Base-by-base conservation (phyloP, 2,113 vertebrate genomes). In the Tilapia sparmanii region DNA sequence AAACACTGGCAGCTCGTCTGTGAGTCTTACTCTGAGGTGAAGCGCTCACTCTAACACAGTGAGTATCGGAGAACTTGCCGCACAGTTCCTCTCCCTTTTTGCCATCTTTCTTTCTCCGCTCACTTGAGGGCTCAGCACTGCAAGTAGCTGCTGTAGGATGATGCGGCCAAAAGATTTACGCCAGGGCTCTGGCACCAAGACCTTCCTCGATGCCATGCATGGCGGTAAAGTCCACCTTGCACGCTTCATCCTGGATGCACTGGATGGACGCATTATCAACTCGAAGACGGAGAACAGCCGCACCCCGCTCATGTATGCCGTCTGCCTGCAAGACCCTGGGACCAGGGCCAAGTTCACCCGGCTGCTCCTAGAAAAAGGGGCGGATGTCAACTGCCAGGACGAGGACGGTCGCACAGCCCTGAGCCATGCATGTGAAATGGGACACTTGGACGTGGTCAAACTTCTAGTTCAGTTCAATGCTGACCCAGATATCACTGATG, bases 191-290 rank as follows among this genome's bases (percentile, higher is more conserved):
- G 97, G 98, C 53, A 97, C 97, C 35, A 98, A 97, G 93, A 98
- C 97, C 40, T 98, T 98, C 88, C 94, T 98, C 11, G 97, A 98
- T 24, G 98, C 98, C 80, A 98, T 98, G 98, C 96, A 97, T 10
- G 95, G 95, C 3, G 98, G 97, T 57, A 98, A 98, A 91, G 96
- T 97, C 86, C 97, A 98, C 94, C 93, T 98, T 79, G 98, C 98
- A 2, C 97, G 97, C 22, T 98, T 98, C 55, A 97, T 98, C 84
- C 95, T 98, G 93, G 98, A 98, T 1, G 98, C 98, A 6, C 89
- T 98, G 95, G 98, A 98, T 33, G 97, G 97, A 19, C 96, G 97
- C 79, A 98, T 98, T 86, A 97, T 98, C 91, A 97, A 98, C 95
- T 97, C 97, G 2, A 97, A 97, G 81, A 97, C 97, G 0, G 97